Evolutionary conservation across 1,140 invertebrate genomes (phyloP), one percentile per base, ranked within the genome.

Genomic region (Pectinophora gossypiella): DNA sequence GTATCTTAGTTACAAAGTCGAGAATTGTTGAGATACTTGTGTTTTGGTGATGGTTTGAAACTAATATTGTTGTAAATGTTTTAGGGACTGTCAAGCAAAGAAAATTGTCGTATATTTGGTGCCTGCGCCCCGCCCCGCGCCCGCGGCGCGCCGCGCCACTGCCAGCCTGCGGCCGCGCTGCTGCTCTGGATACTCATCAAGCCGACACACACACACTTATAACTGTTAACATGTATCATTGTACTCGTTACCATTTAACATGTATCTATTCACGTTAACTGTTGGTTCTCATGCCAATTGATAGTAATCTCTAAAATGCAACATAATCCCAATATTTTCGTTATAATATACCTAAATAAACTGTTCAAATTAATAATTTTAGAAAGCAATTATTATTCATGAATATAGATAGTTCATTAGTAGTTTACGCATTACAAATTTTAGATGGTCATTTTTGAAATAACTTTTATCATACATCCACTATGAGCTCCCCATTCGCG

Each of bases 61-160:
- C 3, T 27, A 20, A 53, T 53, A 38, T 44, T 23, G 9, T 50
- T 50, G 4, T 60, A 16, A 54, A 36, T 15, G 59, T 75, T 64
- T 23, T 72, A 85, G 79, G n/a, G 76, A 72, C 70, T 64, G 56
- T 62, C 58, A 76, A 72, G 65, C 74, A 74, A 72, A 64, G 63
- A 61, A 56, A 64, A 62, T 54, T 51, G 59, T 65, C 68, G 56
- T 66, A 64, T 61, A 58, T 59, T 58, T 68, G 69, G 76, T 75
- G 72, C 73, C 73, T 73, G 68, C 73, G 68, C 54, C 59, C 70
- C 61, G 68, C 64, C 66, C 65, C 71, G 64, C 72, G 57, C 27
- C 27, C 27, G 27, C 22, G 22, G 22, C 10, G 22, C 36, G 36
- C 4, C 3, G 3, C 36, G 36, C 36, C 3, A 38, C 10, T n/a